Evolutionary conservation across 2,797 vertebrate species (phyloP).

Genomic region (Crocodylus rhombifer): DNA sequence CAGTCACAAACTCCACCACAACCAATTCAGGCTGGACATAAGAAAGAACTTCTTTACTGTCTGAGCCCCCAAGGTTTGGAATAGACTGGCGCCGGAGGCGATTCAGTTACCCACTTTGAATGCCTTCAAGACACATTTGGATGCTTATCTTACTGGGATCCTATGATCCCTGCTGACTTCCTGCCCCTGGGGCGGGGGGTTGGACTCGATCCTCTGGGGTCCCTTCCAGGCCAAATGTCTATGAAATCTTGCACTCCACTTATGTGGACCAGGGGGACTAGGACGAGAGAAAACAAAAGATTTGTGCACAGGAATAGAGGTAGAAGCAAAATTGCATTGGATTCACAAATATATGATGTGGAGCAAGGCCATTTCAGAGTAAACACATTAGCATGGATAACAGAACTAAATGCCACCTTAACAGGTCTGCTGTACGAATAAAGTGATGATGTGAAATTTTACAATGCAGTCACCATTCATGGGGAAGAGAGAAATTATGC

Average conservation of each 20-base stretch:
- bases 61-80: too few relatives aligned
- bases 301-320: background rate
- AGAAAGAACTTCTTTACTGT: too few relatives aligned
- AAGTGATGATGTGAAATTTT: background rate
- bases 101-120: too few relatives aligned
- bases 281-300: background rate
- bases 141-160: too few relatives aligned
- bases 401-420: constrained; percentile 41
- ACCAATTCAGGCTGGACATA: too few relatives aligned
- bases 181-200: too few relatives aligned
- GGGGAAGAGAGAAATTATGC: constrained; percentile 19
- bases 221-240: background rate
- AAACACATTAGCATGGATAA: constrained; percentile 27
- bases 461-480: constrained; percentile 17
- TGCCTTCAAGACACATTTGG: too few relatives aligned
- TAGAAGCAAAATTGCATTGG: background rate
- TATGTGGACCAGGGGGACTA: background rate
- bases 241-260: background rate
- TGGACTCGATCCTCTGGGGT: too few relatives aligned
- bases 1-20: too few relatives aligned
- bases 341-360: constrained; percentile 19
- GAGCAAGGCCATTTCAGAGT: constrained; percentile 21
- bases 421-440: constrained; percentile 33
- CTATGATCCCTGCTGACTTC: too few relatives aligned
- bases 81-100: too few relatives aligned